phyloP scores from a whole-genome alignment of 2,888 invertebrate species.

The Drosophila infuscata region DNA sequence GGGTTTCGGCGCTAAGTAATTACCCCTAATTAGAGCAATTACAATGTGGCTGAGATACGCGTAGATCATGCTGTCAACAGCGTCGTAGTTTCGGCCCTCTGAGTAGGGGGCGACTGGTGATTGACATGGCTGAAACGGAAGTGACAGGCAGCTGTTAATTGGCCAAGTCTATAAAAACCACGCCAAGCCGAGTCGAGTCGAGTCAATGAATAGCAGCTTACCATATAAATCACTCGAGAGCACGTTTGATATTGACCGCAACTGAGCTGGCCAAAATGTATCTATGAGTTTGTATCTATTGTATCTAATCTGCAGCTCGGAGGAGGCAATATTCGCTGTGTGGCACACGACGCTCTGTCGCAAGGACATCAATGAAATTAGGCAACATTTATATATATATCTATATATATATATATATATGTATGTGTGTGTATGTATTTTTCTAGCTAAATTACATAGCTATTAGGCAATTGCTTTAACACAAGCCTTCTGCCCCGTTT shows the following conservation, averaged over 20 bases:
- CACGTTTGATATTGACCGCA: constrained; percentile 71
- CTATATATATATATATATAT: neutral
- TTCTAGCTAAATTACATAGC: constrained; percentile 71
- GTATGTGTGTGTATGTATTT: neutral
- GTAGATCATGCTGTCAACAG: constrained; percentile 66
- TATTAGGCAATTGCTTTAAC: constrained; percentile 52
- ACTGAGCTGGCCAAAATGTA: neutral
- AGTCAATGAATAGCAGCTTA: constrained; percentile 26
- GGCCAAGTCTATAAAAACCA: constrained; percentile 70
- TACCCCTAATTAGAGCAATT: constrained; percentile 58
- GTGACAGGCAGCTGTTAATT: constrained; percentile 74
- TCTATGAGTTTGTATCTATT: neutral
- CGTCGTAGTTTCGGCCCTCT: constrained; percentile 5
- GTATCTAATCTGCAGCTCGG: constrained; percentile 10
- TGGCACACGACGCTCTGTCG: constrained; percentile 64
- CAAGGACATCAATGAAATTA: constrained; percentile 74
- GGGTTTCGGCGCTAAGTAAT: constrained; percentile 53
- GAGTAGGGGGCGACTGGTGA: constrained; percentile 32
- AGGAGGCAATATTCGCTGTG: constrained; percentile 8
- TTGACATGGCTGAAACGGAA: constrained; percentile 67
- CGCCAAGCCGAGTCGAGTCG: constrained; percentile 19
- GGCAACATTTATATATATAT: neutral
- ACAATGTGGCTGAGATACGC: constrained; percentile 4
- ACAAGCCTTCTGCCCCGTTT: neutral
- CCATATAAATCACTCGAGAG: constrained; percentile 65